Conservation (phyloP, 1,140 invertebrate species). For the Papilio helenus region DNA sequence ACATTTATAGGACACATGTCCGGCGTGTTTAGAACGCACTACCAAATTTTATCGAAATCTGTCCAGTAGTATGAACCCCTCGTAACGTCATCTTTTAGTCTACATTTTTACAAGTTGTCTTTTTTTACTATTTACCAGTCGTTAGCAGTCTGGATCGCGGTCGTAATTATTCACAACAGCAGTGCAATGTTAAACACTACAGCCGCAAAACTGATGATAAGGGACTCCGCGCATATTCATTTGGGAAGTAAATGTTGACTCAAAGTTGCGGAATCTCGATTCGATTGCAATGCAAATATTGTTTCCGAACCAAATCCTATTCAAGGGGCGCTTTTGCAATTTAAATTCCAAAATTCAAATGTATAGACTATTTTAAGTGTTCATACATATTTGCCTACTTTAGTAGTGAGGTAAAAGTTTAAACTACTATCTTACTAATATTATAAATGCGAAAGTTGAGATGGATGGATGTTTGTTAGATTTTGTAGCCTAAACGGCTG, state of each 20-base stretch:
- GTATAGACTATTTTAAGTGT: slow-evolving; percentile 1
- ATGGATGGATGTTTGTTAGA: no score
- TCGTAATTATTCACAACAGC: slow-evolving; percentile 16
- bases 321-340: slow-evolving; percentile 25
- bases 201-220: slow-evolving; percentile 27
- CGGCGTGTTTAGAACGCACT: no score
- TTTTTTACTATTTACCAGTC: slow-evolving; percentile 13
- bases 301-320: slow-evolving; percentile 34
- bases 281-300: slow-evolving; percentile 37
- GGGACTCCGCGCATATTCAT: slow-evolving; percentile 28
- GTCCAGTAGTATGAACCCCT: neutral
- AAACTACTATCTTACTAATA: no score
- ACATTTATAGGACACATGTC: no score
- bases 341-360: slow-evolving; percentile 17
- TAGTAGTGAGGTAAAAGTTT: neutral
- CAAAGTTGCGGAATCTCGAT: slow-evolving; percentile 34
- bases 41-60: no score
- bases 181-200: slow-evolving; percentile 19
- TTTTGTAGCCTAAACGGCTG: no score
- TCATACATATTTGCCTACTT: neutral
- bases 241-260: slow-evolving; percentile 36
- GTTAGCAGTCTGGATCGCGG: neutral
- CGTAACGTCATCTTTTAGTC: neutral
- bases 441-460: no score
- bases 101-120: neutral